Evolutionary conservation across 2,113 vertebrate genomes (phyloP), one percentile per base, ranked within the genome.

Genomic region (Catharus bicknelli): DNA sequence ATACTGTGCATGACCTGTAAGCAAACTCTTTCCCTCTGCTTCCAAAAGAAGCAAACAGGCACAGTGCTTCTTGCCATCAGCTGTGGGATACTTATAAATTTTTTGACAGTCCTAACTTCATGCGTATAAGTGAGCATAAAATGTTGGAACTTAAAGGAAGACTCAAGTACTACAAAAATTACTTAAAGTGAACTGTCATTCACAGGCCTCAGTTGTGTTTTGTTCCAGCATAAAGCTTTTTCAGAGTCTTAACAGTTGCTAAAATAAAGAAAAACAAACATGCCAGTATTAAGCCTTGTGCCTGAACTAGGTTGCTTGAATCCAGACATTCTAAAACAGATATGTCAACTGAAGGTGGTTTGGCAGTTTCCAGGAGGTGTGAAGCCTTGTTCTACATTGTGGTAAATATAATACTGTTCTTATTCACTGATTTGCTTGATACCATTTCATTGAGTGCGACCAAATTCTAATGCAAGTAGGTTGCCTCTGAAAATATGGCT

Each of bases 121-220:
- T 55, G 40, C 1, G 0, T 40, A 0, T 17, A 19, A 66, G 8
- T 22, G 27, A 25, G 26, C 9, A 10, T 34, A 30, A 85, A 76
- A 5, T 11, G 23, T 1, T 32, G 10, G 42, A 68, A 40, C 16
- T 50, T 79, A 32, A 45, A 64, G 53, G 20, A 47, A 23, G 51
- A 50, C 21, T 69, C 10, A 30, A 55, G 40, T 27, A 30, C 13
- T 72, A 38, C 16, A 88, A 38, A 59, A 48, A 48, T 23, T 21
- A 10, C 34, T 62, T 58, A 1, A 45, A 45, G 3, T 78, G 30
- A 58, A 0, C 45, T 82, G 21, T n/a, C 30, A 54, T 59, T 89
- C 5, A 4, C 5, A 11, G 14, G 16, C 14, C 10, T 61, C 3
- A 0, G 11, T 21, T 75, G 5, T 22, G 17, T 40, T 50, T 75